Base-by-base conservation (phyloP, 2,113 vertebrate species). In the Laticauda colubrina region DNA sequence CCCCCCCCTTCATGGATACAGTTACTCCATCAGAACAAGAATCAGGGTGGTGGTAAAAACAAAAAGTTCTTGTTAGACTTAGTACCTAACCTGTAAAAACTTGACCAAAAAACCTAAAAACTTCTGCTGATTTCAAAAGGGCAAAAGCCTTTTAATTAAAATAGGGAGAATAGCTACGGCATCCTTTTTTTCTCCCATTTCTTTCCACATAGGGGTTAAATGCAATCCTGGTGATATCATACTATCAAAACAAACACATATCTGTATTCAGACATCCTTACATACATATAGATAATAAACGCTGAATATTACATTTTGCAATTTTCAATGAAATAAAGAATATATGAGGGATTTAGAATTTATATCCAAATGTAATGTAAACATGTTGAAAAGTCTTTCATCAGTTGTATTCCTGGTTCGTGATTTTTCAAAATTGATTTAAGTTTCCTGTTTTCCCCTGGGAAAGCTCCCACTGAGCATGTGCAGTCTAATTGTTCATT, bases 11-110 rank as follows among this genome's bases (percentile, higher is more conserved):
- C 75, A 43, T 81, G 34, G 75, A 43, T 39, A 29, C 26, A 23
- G n/a, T 43, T 86, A 90, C 11, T 45, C 59, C 15, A 0, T 61
- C 15, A 0, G 0, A 86, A 92, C 81, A 88, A 92, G 59, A 0
- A 85, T 89, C 95, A 54, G 0, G 2, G 64, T 2, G 21, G 86
- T 90, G 39, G 55, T 85, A 23, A 89, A 45, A 59, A 23, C 26
- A 91, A 3, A 53, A n/a, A 48, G 57, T 26, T 91, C 75, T 89
- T 87, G 54, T 0, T 21, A 90, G 21, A 93, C 0, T 0, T 0
- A 0, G 56, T 34, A 92, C 18, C 75, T 81, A 34, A 39, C 18
- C 94, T 91, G 56, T 64, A 43, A 34, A 24, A 93, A 87, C 69
- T 61, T 14, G 23, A 75, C 26, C 51, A 59, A 0, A 1, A 95